These are phyloP conservation scores for Caenorhabditis zanzibari DNA, from an alignment of 2,888 invertebrate species.

Conservation along the genomic window DNA sequence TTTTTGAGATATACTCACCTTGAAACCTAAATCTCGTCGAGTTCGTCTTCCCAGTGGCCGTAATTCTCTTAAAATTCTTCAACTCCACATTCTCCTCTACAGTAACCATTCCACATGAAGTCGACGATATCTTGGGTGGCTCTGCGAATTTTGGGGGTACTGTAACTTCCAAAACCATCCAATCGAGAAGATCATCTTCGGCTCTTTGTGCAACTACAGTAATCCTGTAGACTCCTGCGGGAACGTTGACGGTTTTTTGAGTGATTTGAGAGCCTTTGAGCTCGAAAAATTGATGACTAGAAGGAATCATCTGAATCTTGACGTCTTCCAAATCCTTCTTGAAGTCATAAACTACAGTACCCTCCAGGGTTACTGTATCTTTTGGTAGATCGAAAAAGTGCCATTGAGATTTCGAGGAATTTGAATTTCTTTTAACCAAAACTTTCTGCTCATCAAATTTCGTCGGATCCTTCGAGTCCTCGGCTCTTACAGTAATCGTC, in stretches of 20 bases:
- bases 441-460: slow-evolving; percentile 51
- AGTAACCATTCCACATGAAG: slow-evolving; percentile 77
- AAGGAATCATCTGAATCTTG: slow-evolving; percentile 15
- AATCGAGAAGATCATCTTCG: slow-evolving; percentile 3
- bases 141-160: slow-evolving; percentile 12
- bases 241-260: neutral
- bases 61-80: slow-evolving; percentile 70
- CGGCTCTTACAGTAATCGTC: slow-evolving; percentile 57
- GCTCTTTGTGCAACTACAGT: slow-evolving; percentile 45
- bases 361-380: neutral
- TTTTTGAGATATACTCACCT: slow-evolving; percentile 35
- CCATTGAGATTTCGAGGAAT: slow-evolving; percentile 45
- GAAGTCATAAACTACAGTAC: neutral
- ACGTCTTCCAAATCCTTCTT: neutral
- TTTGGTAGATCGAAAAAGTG: slow-evolving; percentile 49
- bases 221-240: slow-evolving; percentile 4
- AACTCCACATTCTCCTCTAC: slow-evolving; percentile 75
- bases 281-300: slow-evolving; percentile 21
- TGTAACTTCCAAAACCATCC: slow-evolving; percentile 19
- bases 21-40: slow-evolving; percentile 68
- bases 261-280: slow-evolving; percentile 13
- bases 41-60: slow-evolving; percentile 66
- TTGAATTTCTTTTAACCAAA: slow-evolving; percentile 8
- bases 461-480: slow-evolving; percentile 28
- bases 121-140: slow-evolving; percentile 71